phyloP scores from a whole-genome alignment of 2,888 invertebrate species.

The Drosophila pseudotalamancana region DNA sequence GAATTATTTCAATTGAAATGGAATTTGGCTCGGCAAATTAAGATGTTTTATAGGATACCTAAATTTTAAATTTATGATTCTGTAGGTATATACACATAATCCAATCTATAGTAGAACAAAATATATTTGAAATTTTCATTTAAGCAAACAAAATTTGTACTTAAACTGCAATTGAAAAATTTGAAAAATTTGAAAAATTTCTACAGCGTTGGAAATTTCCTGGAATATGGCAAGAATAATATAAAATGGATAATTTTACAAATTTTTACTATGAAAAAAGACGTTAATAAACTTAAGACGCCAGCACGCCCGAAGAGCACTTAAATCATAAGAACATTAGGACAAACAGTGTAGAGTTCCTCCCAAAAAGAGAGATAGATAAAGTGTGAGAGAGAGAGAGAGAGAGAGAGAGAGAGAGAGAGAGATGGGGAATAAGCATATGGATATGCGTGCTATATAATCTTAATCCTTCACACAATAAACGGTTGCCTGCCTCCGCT shows the following conservation, averaged over 20 bases:
- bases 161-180: no score
- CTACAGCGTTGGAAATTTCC: background rate
- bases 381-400: background rate
- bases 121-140: background rate
- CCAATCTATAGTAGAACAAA: no score
- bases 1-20: no score
- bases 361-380: conserved; percentile 32
- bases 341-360: conserved; percentile 48
- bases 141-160: background rate
- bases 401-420: conserved; percentile 19
- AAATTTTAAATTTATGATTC: no score
- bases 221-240: background rate
- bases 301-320: conserved; percentile 69
- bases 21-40: no score
- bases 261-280: conserved; percentile 27
- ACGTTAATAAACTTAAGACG: conserved; percentile 67
- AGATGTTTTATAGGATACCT: no score
- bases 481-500: conserved; percentile 49
- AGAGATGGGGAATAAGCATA: conserved; percentile 4
- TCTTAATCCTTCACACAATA: conserved; percentile 79
- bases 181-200: background rate
- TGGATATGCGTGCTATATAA: conserved; percentile 57
- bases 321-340: conserved; percentile 69
- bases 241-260: conserved; percentile 30
- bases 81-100: no score